A percentile compares a stretch with the other conserved stretches of the same genome.
Conservation (phyloP, 2,797 vertebrate species). For the Nasua narica region DNA sequence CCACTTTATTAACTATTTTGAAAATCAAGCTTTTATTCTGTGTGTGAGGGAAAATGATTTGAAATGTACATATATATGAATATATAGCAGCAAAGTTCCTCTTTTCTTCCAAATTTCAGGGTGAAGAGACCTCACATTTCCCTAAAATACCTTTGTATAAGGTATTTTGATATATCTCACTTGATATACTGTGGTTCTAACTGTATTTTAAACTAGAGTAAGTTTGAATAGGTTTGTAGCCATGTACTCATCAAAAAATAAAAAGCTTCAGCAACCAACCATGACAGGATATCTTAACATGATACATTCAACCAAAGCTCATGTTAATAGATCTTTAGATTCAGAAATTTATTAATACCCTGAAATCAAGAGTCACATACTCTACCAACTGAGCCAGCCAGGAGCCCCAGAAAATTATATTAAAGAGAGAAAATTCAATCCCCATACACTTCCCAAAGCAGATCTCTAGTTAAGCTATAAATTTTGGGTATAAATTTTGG, state of each 20-base stretch:
- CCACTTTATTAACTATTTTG: neutral
- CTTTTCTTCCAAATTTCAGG: neutral
- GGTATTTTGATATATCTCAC: neutral
- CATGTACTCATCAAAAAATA: neutral
- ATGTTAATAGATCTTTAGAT: neutral
- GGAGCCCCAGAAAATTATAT: neutral
- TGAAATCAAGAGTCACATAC: neutral
- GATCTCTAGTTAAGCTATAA: neutral
- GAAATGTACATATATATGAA: neutral
- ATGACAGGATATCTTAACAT: neutral
- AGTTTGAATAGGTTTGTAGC: neutral
- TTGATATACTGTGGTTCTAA: neutral
- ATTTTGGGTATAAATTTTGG: neutral
- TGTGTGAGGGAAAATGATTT: neutral
- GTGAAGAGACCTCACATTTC: neutral
- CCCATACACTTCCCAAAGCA: neutral
- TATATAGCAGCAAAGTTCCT: neutral
- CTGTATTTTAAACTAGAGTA: conserved; percentile 6
- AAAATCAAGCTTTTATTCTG: neutral
- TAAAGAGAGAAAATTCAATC: neutral
- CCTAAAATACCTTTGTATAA: neutral
- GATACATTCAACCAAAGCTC: neutral
- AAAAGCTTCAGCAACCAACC: neutral
- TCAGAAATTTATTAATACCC: neutral
- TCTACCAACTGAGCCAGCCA: neutral